These are phyloP conservation scores for Drosophila nigromelanica DNA, from an alignment of 1,140 invertebrate genomes.

Conservation along the genomic window DNA sequence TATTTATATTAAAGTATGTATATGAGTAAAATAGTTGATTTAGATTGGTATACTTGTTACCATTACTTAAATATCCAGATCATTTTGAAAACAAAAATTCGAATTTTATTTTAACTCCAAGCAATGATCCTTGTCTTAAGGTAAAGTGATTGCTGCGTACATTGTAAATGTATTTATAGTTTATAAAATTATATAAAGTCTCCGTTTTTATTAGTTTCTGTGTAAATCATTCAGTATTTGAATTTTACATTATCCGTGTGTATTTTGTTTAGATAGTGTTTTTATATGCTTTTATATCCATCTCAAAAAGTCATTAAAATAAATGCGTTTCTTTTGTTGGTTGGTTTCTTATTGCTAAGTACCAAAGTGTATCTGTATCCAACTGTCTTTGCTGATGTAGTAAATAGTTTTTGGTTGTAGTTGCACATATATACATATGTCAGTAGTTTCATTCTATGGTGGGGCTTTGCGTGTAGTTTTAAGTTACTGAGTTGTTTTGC, in stretches of 20 bases:
- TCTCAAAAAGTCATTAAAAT: slow-evolving; percentile 79
- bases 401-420: slow-evolving; percentile 67
- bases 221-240: slow-evolving; percentile 32
- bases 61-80: not conserved
- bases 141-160: not conserved
- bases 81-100: slow-evolving; percentile 10
- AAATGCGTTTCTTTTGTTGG: slow-evolving; percentile 79
- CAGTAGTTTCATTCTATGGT: slow-evolving; percentile 47
- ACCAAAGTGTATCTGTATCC: slow-evolving; percentile 52
- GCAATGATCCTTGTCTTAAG: not conserved
- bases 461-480: slow-evolving; percentile 42
- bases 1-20: slow-evolving; percentile 36
- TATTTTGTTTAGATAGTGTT: slow-evolving; percentile 27
- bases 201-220: slow-evolving; percentile 19
- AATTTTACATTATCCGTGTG: slow-evolving; percentile 17
- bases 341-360: slow-evolving; percentile 52
- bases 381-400: slow-evolving; percentile 24
- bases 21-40: slow-evolving; percentile 7
- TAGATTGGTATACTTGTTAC: not conserved
- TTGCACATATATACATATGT: slow-evolving; percentile 42
- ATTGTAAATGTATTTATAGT: slow-evolving; percentile 20
- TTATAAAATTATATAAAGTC: slow-evolving; percentile 49
- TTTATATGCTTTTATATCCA: slow-evolving; percentile 35
- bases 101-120: not conserved
- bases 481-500: slow-evolving; percentile 37